A percentile compares a stretch with the other conserved stretches of the same genome.
Conservation (phyloP, 2,888 invertebrate genomes). For the Pseudococcus jackbeardsleyi region DNA sequence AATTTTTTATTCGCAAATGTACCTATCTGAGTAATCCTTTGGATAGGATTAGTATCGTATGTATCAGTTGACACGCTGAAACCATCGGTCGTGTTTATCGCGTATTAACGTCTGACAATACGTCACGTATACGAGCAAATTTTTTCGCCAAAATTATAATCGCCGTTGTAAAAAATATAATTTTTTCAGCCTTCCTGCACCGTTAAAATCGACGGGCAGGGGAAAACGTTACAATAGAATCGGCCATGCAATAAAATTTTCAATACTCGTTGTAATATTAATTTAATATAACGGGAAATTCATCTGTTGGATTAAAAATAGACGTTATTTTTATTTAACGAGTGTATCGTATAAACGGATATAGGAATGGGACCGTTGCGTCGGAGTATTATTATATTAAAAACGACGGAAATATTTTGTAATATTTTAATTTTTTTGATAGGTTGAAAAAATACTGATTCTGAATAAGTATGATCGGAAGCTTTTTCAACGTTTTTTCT, state of each 20-base stretch:
- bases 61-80: not conserved
- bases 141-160: not conserved
- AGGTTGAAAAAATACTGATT: not conserved
- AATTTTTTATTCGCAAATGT: not conserved
- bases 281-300: not conserved
- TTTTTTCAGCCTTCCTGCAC: not conserved
- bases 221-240: constrained; percentile 1
- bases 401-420: not conserved
- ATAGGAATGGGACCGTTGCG: not conserved
- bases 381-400: not conserved
- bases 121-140: not conserved
- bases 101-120: constrained; percentile 21
- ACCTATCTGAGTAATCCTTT: not conserved
- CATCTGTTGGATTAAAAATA: constrained; percentile 8
- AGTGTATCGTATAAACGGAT: not conserved
- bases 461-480: not conserved
- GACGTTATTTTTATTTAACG: not conserved
- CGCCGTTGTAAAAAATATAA: not conserved
- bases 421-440: not conserved
- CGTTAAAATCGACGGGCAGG: not conserved
- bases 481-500: no score
- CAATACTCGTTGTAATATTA: constrained; percentile 5
- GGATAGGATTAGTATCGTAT: not conserved
- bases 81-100: not conserved
- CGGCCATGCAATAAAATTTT: constrained; percentile 16